Evolutionary conservation across 2,797 vertebrate species (phyloP).

Genomic region (Gephyroberyx darwinii): DNA sequence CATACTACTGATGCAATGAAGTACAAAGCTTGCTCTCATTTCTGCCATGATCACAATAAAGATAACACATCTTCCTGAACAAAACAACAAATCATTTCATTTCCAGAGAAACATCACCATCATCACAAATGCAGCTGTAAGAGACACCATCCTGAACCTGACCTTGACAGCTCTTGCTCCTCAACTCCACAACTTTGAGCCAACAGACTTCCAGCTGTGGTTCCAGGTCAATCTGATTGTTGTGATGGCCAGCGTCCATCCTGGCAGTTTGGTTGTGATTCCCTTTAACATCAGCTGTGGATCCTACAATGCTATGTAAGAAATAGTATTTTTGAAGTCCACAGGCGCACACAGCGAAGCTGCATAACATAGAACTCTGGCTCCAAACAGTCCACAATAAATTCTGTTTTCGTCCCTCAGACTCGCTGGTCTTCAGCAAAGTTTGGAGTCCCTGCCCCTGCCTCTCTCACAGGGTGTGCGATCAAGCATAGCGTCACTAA

Average conservation of each 20-base stretch:
- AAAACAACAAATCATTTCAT: background rate
- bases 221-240: constrained; percentile 51
- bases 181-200: constrained; percentile 35
- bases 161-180: constrained; percentile 50
- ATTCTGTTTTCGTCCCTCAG: constrained; percentile 34
- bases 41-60: background rate
- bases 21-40: background rate
- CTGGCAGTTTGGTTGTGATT: constrained; percentile 40
- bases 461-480: constrained; percentile 2
- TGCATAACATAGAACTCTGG: background rate
- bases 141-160: constrained; percentile 61
- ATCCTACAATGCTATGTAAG: constrained; percentile 61
- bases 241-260: constrained; percentile 56
- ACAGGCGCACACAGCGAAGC: background rate
- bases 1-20: too few relatives aligned
- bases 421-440: constrained; percentile 39
- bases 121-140: constrained; percentile 33
- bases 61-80: background rate
- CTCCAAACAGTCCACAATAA: background rate
- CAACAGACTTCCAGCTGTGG: constrained; percentile 50
- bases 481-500: constrained; percentile 38
- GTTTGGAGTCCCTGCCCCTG: constrained; percentile 40
- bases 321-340: background rate
- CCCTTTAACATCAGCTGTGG: constrained; percentile 59
- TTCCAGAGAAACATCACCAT: constrained; percentile 47